Base-by-base conservation (phyloP, 2,888 invertebrate genomes). In the Drosophila kanekoi region DNA sequence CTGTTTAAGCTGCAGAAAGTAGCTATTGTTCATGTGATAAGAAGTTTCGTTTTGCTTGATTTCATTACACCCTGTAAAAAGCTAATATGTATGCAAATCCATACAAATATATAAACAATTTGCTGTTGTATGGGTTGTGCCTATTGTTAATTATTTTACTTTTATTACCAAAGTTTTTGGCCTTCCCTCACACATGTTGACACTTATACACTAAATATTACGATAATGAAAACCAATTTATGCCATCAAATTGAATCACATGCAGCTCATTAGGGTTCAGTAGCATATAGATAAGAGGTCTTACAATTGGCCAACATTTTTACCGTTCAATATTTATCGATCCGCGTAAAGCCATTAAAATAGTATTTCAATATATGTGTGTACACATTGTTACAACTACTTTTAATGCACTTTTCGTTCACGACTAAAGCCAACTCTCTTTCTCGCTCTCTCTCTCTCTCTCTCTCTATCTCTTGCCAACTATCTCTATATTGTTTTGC, bases 221-320 rank as follows among this genome's bases (percentile, higher is more conserved):
- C 52, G 61, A 57, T 68, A 60, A 48, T 28, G 9, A 41, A n/a
- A 74, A 20, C 9, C 38, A 43, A 60, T 51, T 59, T 10, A 35
- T 20, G 28, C 14, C 54, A 58, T 52, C 62, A 44, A 66, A 67
- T 74, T 44, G 47, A 44, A 67, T 75, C 75, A 75, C 75, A 68
- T 77, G 74, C 53, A 57, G 43, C 78, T 77, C 77, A 63, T 75
- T 75, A 77, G 43, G 28, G 28, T 33, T 41, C 35, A 37, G 16
- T 18, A 28, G 13, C 72, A 63, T 33, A 47, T 37, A 59, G 73
- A 75, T 75, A 74, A 73, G 40, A 16, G 14, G 38, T 40, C 23
- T 20, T 40, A 61, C 37, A 48, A 43, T 48, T 53, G 72, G 41
- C 54, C 28, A 70, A 44, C 10, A 51, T 37, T 58, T 63, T 74